phyloP scores from a whole-genome alignment of 2,888 invertebrate genomes.

The Iselma pallidipennis region DNA sequence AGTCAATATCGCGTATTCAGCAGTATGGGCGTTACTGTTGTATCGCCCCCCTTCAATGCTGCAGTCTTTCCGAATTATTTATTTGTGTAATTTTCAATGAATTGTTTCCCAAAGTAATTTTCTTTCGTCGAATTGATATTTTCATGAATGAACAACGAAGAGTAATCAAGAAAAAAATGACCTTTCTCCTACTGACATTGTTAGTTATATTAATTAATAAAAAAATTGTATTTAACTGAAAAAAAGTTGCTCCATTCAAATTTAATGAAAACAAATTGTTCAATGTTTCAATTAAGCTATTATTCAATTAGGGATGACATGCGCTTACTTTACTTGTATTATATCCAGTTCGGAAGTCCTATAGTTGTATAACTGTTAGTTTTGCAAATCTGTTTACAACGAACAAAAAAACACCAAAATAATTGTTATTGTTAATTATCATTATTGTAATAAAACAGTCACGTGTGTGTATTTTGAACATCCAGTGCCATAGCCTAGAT shows the following conservation, averaged over 20 bases:
- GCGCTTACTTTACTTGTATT: constrained; percentile 5
- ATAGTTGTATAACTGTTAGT: no score
- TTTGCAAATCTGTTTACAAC: no score
- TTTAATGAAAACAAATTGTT: constrained; percentile 2
- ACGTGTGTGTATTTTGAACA: no score
- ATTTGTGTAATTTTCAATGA: background rate
- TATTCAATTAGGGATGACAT: constrained; percentile 17
- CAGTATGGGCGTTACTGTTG: constrained; percentile 12
- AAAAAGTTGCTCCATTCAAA: background rate
- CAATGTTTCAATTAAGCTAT: constrained; percentile 6
- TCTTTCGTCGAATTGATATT: background rate
- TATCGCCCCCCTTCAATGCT: background rate
- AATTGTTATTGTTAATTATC: no score
- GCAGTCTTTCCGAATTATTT: background rate
- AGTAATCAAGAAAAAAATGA: no score
- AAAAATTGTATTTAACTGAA: background rate
- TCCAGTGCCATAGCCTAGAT: no score
- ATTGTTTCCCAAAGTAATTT: background rate
- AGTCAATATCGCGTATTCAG: constrained; percentile 10
- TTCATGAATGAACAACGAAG: background rate
- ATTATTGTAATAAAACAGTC: no score
- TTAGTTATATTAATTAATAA: background rate
- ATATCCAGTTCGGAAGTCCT: no score
- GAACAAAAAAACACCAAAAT: no score
- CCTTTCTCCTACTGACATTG: no score